Conservation (phyloP, 1,140 invertebrate species). For the Zaprionus africanus region DNA sequence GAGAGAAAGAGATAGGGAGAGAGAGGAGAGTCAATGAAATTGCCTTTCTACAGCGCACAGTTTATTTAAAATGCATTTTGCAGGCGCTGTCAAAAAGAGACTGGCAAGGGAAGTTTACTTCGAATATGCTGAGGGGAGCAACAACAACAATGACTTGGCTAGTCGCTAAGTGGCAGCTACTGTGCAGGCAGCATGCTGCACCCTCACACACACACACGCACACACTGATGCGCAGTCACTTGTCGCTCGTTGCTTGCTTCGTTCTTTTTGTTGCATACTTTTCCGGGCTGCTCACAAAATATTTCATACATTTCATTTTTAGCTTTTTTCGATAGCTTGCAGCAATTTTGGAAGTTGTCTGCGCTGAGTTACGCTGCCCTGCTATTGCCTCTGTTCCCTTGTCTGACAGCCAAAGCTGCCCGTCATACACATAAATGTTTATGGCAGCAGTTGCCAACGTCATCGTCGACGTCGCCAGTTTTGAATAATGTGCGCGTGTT, state of each 20-base stretch:
- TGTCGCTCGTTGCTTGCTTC: conserved; percentile 36
- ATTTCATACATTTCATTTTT: conserved; percentile 39
- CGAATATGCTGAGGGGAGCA: conserved; percentile 21
- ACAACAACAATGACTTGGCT: conserved; percentile 20
- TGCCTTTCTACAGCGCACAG: conserved; percentile 26
- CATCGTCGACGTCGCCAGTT: conserved; percentile 51
- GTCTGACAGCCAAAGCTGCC: conserved; percentile 69
- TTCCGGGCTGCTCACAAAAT: conserved; percentile 32
- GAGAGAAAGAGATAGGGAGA: neutral
- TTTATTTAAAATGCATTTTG: conserved; percentile 47
- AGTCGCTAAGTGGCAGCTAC: conserved; percentile 60
- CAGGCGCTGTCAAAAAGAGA: conserved; percentile 29
- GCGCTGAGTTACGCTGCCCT: neutral
- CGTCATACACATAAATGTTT: conserved; percentile 74
- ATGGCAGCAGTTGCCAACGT: conserved; percentile 65
- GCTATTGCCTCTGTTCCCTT: neutral
- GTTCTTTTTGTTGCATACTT: conserved; percentile 52
- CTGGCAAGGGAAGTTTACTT: conserved; percentile 33
- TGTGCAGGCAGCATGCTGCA: conserved; percentile 27
- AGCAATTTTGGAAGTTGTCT: conserved; percentile 57
- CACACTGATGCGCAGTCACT: conserved; percentile 3
- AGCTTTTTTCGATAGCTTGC: conserved; percentile 32
- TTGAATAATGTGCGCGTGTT: conserved; percentile 75
- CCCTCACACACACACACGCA: conserved; percentile 3
- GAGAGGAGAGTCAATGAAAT: conserved; percentile 33